phyloP scores from a whole-genome alignment of 2,888 invertebrate species.

The Tineola bisselliella region DNA sequence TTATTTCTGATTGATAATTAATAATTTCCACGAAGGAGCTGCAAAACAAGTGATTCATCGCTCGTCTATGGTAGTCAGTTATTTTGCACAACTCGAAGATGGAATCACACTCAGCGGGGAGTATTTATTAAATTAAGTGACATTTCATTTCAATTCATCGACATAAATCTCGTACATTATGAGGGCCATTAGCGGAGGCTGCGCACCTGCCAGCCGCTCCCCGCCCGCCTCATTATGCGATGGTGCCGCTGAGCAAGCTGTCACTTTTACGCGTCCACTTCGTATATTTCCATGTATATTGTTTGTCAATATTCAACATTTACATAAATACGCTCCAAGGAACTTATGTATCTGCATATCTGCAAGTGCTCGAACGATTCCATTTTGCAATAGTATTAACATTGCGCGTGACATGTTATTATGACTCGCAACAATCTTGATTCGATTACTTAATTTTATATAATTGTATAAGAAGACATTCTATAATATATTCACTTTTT shows the following conservation, averaged over 20 bases:
- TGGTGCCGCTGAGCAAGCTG: conserved; percentile 31
- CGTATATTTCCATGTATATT: conserved; percentile 52
- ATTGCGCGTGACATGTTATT: not conserved
- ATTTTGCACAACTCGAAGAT: conserved; percentile 29
- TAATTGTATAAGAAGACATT: not conserved
- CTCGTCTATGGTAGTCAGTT: conserved; percentile 18
- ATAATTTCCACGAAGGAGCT: conserved; percentile 54
- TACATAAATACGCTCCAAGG: conserved; percentile 46
- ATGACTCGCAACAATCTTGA: not conserved
- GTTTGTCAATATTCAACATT: conserved; percentile 49
- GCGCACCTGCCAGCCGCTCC: conserved; percentile 33
- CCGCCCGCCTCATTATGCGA: conserved; percentile 20
- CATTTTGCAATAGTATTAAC: conserved; percentile 43
- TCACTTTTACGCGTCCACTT: conserved; percentile 47
- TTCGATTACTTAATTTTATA: conserved; percentile 2
- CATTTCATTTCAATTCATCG: conserved; percentile 57
- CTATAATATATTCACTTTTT: not conserved
- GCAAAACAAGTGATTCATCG: conserved; percentile 65
- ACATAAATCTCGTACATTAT: conserved; percentile 52
- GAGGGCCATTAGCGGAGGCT: conserved; percentile 33
- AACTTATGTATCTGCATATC: conserved; percentile 23
- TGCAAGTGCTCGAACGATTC: conserved; percentile 28
- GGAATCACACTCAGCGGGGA: conserved; percentile 46
- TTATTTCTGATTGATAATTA: conserved; percentile 55
- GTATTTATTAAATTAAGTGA: conserved; percentile 57